Evolutionary conservation across 2,797 vertebrate species (phyloP), one percentile per base, ranked within the genome.

Genomic region (Lepus oiostolus): DNA sequence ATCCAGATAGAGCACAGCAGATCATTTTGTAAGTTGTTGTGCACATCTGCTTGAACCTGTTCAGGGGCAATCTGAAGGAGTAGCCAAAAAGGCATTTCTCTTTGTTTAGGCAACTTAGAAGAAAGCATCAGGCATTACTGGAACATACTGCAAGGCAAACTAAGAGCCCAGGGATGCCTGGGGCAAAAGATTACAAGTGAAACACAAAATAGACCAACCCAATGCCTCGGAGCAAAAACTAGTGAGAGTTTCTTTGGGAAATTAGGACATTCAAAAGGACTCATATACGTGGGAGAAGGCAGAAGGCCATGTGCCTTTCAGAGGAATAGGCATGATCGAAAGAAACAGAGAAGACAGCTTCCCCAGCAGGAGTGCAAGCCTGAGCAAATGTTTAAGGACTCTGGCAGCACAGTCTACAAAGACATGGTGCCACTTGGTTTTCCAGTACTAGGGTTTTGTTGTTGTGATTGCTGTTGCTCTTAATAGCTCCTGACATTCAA

Each of bases 251-350:
- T 81, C 38, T 47, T 80, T 47, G 24, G 71, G 30, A 75, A 92
- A 76, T n/a, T 21, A 94, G 74, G 26, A 60, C 52, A 86, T 67
- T 77, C 4, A 58, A 90, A 76, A 94, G 54, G 30, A 85, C 22
- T 28, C 26, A 30, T 5, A 14, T 76, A 22, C n/a, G 50, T 5
- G 22, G 16, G 38, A 47, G 16, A 75, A 79, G 38, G 54, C 10
- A 70, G 71, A 71, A 70, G 12, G 32, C 14, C 22, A 71, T 11
- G 30, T 19, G 68, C 22, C 63, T n/a, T 2, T 32, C 22, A 71
- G 12, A 17, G 28, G 52, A 76, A 80, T 30, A 42, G 9, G 28
- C 13, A 71, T 9, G n/a, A 38, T 7, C 50, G 32, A 42, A n/a
- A 60, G 42, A 28, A 50, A 50, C 14, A 21, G 50, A 68, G 74